phyloP scores from a whole-genome alignment of 1,140 invertebrate genomes.

The Mamestra configurata region DNA sequence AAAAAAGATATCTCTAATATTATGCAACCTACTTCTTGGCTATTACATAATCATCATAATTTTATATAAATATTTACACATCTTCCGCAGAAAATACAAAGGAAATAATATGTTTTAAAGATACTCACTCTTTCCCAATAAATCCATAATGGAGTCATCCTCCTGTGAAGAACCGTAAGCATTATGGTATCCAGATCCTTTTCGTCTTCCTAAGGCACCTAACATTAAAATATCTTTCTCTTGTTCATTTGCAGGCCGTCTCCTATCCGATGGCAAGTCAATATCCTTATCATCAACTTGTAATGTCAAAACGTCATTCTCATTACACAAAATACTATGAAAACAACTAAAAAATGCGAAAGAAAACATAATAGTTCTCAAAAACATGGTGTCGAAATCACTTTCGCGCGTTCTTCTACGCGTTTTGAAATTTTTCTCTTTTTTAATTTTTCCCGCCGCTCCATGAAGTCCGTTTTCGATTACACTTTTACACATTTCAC shows the following conservation, averaged over 20 bases:
- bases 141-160: slow-evolving; percentile 93
- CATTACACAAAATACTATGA: slow-evolving; percentile 66
- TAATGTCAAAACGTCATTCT: slow-evolving; percentile 83
- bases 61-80: not conserved
- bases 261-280: slow-evolving; percentile 74
- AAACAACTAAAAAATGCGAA: slow-evolving; percentile 58
- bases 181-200: slow-evolving; percentile 84
- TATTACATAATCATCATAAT: no score
- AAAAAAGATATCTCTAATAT: no score
- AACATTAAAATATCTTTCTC: slow-evolving; percentile 92
- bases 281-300: slow-evolving; percentile 72
- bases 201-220: slow-evolving; percentile 91
- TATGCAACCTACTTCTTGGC: no score
- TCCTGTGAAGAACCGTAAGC: slow-evolving; percentile 81
- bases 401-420: slow-evolving; percentile 73
- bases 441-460: slow-evolving; percentile 62
- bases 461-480: slow-evolving; percentile 63
- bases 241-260: slow-evolving; percentile 90
- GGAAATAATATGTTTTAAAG: slow-evolving; percentile 39
- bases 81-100: not conserved
- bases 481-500: slow-evolving; percentile 68
- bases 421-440: slow-evolving; percentile 79
- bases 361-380: slow-evolving; percentile 66
- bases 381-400: slow-evolving; percentile 48
- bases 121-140: slow-evolving; percentile 94